A percentile compares a stretch with the other conserved stretches of the same genome.
phyloP scores from a whole-genome alignment of 2,797 vertebrate genomes.

The Neosilurus mollespiculum region DNA sequence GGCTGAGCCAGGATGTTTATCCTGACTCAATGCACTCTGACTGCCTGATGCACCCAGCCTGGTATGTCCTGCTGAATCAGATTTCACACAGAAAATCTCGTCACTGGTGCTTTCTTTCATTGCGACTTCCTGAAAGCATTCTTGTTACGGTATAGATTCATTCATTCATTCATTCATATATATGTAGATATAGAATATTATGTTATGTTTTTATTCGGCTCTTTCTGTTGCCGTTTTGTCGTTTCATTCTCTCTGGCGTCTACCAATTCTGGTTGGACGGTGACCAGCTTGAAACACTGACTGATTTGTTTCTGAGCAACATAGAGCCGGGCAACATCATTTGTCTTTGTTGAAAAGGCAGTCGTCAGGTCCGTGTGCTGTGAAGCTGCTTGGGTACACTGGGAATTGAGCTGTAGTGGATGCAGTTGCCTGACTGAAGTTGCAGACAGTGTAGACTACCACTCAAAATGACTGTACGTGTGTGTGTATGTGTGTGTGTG shows the following conservation, averaged over 20 bases:
- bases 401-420: conserved; percentile 54
- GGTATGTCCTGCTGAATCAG: conserved; percentile 16
- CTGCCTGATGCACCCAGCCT: conserved; percentile 34
- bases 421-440: conserved; percentile 20
- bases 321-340: not conserved
- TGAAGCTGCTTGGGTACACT: not conserved
- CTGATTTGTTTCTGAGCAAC: conserved; percentile 19
- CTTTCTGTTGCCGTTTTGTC: not conserved
- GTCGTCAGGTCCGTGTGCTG: not conserved
- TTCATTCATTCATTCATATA: no score
- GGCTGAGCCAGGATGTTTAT: conserved; percentile 60
- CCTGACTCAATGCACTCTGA: conserved; percentile 41
- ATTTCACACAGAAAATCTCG: conserved; percentile 22
- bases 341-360: conserved; percentile 16
- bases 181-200: no score
- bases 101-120: not conserved
- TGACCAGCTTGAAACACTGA: conserved; percentile 11
- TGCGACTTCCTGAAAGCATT: not conserved
- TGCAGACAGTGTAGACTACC: not conserved
- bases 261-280: not conserved
- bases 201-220: no score
- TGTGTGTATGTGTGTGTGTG: not conserved
- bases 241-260: not conserved
- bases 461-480: not conserved
- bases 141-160: not conserved